Conservation (phyloP, 2,113 vertebrate species). For the Stigmatopora argus region DNA sequence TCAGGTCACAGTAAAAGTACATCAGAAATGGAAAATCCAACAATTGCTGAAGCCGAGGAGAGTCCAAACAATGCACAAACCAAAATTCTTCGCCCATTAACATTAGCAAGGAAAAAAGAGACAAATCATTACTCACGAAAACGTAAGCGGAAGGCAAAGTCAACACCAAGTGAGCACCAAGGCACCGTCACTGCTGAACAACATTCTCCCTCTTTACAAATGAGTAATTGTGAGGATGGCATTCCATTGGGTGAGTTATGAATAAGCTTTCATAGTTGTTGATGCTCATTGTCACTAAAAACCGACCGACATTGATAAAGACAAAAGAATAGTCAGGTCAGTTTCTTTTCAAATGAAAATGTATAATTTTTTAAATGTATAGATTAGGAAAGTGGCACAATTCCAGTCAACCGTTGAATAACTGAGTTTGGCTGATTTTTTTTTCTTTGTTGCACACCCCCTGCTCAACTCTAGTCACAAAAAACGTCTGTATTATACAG, state of each 20-base stretch:
- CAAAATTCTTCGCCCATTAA: constrained; percentile 11
- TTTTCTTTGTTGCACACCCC: too few species aligned
- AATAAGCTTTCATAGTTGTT: background rate
- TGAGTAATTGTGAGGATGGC: constrained; percentile 85
- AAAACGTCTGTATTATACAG: too few species aligned
- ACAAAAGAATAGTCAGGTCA: too few species aligned
- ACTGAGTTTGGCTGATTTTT: too few species aligned
- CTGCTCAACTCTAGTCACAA: too few species aligned
- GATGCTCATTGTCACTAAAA: background rate
- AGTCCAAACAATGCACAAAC: constrained; percentile 5
- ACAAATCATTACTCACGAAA: constrained; percentile 60
- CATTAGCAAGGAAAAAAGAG: constrained; percentile 43
- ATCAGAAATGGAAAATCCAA: constrained; percentile 74
- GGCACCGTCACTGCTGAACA: constrained; percentile 40
- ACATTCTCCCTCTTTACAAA: constrained; percentile 63
- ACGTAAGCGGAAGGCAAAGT: constrained; percentile 63
- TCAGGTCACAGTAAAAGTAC: constrained; percentile 66
- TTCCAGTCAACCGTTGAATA: too few species aligned
- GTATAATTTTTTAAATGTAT: too few species aligned
- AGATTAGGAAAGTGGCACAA: too few species aligned
- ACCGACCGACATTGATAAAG: too few species aligned
- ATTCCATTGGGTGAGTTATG: constrained; percentile 77
- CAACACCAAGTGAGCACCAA: constrained; percentile 22
- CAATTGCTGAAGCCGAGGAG: constrained; percentile 74
- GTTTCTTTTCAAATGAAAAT: too few species aligned